Evolutionary conservation across 2,888 invertebrate species (phyloP), one percentile per base, ranked within the genome.

Genomic region (Pherbina coryleti): DNA sequence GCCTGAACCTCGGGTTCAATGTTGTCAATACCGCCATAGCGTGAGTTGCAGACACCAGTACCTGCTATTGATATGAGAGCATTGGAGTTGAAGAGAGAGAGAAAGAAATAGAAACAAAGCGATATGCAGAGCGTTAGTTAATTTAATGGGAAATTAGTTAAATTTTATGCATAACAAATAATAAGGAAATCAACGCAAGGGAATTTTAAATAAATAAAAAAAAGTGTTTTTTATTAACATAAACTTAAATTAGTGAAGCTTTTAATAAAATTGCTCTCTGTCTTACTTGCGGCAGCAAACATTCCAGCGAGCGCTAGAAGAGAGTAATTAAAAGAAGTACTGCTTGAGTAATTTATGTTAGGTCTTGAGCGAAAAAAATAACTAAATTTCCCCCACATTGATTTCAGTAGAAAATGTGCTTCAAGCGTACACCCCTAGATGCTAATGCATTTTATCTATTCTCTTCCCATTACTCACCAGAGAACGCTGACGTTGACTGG

Each of bases 281-380:
- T 66, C 86, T 86, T 86, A 86, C 86, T 84, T 84, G 86, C 84
- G 79, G 83, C 84, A 83, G 86, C 80, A 84, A 86, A 86, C 84
- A 86, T 86, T 83, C 84, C 86, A 82, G 84, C 84, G 85, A 86
- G 81, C 79, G 86, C 86, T 86, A 86, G 86, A 79, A 77, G 75
- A 77, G 70, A 78, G 64, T 34, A 64, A 64, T 64, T 31, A 11
- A 64, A 62, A 62, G 9, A 31, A 34, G 17, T 22, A 17, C 25
- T 28, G 5, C n/a, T 64, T 31, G 17, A 64, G 64, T 25, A 11
- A n/a, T 25, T 17, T 3, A 22, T 19, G 5, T n/a, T 5, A 55
- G 19, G 8, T 19, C 17, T 5, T 53, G 53, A 17, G 1, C 4
- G 11, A 17, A n/a, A 51, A n/a, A 51, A 51, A 51, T 7, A n/a